Evolutionary conservation across 2,888 invertebrate species (phyloP).

Genomic region (Dicroscelio sp.): DNA sequence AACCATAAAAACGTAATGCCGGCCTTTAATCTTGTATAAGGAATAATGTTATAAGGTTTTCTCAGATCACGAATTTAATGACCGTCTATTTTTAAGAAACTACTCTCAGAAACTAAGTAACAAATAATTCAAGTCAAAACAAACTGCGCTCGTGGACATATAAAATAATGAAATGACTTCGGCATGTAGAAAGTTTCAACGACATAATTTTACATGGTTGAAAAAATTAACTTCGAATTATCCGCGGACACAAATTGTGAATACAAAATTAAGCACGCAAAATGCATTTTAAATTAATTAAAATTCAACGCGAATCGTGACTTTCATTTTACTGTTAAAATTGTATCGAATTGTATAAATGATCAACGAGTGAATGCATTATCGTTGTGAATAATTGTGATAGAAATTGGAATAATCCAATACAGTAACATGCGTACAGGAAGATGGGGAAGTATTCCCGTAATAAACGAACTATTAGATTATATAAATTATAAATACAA

Average conservation of each 20-base stretch:
- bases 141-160: neutral
- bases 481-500: too few species aligned
- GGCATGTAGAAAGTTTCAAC: neutral
- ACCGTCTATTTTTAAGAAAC: conserved; percentile 12
- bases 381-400: conserved; percentile 46
- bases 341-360: conserved; percentile 54
- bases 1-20: too few species aligned
- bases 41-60: neutral
- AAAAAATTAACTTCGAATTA: conserved; percentile 35
- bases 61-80: conserved; percentile 5
- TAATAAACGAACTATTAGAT: neutral
- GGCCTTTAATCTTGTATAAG: neutral
- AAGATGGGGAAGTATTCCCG: neutral
- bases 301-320: conserved; percentile 26
- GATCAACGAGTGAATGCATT: conserved; percentile 38
- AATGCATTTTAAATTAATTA: conserved; percentile 59
- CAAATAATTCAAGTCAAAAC: conserved; percentile 7
- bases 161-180: neutral
- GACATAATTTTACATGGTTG: conserved; percentile 17
- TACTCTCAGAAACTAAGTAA: neutral
- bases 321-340: conserved; percentile 54
- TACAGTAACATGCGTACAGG: neutral
- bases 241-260: conserved; percentile 7
- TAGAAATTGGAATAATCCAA: conserved; percentile 29
- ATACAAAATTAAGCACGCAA: conserved; percentile 23